Evolutionary conservation across 2,113 vertebrate genomes (phyloP), one percentile per base, ranked within the genome.

Genomic region (Burhinus oedicnemus): DNA sequence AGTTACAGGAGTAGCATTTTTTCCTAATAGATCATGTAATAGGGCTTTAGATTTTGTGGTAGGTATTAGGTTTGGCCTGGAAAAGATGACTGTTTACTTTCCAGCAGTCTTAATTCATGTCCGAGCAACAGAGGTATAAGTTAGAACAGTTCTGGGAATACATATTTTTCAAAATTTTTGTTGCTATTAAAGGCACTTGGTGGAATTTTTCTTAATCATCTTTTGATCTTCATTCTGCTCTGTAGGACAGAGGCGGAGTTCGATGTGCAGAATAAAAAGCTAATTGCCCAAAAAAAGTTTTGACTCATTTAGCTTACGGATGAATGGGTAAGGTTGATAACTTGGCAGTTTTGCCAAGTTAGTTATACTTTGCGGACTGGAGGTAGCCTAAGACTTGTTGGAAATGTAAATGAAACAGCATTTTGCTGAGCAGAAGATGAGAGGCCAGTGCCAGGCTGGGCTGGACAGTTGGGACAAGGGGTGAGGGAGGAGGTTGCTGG

Each of bases 201-300:
- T 79, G 29, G 75, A 69, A 10, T 85, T 72, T 65, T 94, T 82
- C 51, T 76, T 36, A 57, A 66, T 93, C 54, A 45, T 85, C 81
- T 94, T 87, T 85, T 95, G 89, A 51, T 95, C 74, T 90, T 96
- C 52, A 15, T 89, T 66, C 30, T 66, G 49, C 45, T 95, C 57
- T 70, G 54, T 85, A 70, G 78, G 91, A 79, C 65, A 79, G 44
- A 82, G 38, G 79, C 84, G 65, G 87, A 42, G 76, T 86, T 87
- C 1, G 5, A 93, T 2, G 2, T 82, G 83, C 61, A 51, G 75
- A 83, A 77, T 85, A 65, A 95, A 61, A 15, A 2, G 4, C 49
- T 89, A 65, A 74, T 90, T 95, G 83, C 66, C 93, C 91, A 2
- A 7, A 51, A 82, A 64, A 76, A 79, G 40, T 78, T 93, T 87